phyloP scores from a whole-genome alignment of 2,888 invertebrate species.

The Sminthurinus aureus region DNA sequence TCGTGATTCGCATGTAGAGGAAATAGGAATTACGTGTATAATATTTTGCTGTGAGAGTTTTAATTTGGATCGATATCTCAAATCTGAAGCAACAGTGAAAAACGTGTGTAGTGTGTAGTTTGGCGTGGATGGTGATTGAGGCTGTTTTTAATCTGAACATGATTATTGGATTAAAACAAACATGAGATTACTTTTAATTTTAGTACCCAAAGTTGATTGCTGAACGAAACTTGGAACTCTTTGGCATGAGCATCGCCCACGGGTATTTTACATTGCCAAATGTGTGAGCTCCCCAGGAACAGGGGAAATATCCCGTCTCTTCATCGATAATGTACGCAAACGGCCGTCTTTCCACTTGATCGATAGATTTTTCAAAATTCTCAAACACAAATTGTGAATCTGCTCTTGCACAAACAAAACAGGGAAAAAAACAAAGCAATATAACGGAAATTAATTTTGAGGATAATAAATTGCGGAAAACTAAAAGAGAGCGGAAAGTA shows the following conservation, averaged over 20 bases:
- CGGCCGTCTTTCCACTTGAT: slow-evolving; percentile 38
- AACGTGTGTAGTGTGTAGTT: neutral
- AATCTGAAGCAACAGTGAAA: no score
- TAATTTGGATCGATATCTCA: no score
- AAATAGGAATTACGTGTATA: no score
- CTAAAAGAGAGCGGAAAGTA: no score
- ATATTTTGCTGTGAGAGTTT: no score
- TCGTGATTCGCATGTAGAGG: no score
- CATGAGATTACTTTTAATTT: neutral
- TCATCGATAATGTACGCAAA: slow-evolving; percentile 52
- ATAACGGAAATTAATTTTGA: neutral
- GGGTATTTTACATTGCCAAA: slow-evolving; percentile 48
- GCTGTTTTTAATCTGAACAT: neutral
- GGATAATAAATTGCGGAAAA: no score
- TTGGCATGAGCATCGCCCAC: slow-evolving; percentile 50
- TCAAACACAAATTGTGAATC: slow-evolving; percentile 26
- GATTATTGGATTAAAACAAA: neutral
- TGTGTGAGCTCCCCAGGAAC: slow-evolving; percentile 39
- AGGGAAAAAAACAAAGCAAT: no score
- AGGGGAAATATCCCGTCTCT: slow-evolving; percentile 49
- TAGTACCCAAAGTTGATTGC: slow-evolving; percentile 48
- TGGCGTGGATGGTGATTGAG: neutral
- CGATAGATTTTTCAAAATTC: slow-evolving; percentile 42
- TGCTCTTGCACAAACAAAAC: neutral
- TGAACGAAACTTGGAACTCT: slow-evolving; percentile 38